Percentiles rank a stretch among this genome's conserved stretches.
These are phyloP conservation scores for Melanocharis versteri DNA, from an alignment of 2,113 vertebrate genomes.

Conservation along the genomic window DNA sequence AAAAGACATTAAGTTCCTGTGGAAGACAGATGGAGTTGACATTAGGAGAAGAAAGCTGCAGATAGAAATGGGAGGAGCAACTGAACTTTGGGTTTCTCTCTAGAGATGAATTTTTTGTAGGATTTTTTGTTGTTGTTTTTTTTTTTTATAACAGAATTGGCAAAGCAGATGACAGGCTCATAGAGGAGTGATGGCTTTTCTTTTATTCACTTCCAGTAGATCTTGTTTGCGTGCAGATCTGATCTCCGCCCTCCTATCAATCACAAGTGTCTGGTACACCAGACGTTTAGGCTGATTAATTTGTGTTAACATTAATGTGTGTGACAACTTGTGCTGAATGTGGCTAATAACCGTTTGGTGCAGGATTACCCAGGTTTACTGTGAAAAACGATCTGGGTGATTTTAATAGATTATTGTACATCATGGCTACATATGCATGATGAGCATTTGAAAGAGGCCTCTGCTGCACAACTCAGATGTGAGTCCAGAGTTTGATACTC, in stretches of 20 bases:
- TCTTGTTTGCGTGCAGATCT: not conserved
- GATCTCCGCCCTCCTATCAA: not conserved
- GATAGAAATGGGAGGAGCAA: conserved; percentile 41
- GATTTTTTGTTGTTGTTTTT: accelerated
- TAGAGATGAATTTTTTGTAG: not conserved
- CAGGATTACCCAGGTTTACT: not conserved
- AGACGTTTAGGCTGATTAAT: not conserved
- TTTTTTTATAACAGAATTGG: not conserved
- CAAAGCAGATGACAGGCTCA: not conserved
- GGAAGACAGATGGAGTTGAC: conserved; percentile 51
- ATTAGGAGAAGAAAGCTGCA: conserved; percentile 33
- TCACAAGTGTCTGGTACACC: not conserved
- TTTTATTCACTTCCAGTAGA: not conserved
- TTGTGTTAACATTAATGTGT: not conserved
- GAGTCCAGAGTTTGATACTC: conserved; percentile 2
- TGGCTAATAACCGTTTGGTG: not conserved
- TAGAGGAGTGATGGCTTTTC: not conserved
- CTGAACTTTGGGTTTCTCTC: conserved; percentile 12
- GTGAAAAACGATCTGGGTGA: not conserved
- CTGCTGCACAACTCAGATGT: not conserved
- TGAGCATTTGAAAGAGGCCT: not conserved
- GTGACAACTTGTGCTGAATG: not conserved
- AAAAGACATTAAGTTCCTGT: conserved; percentile 27
- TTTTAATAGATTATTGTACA: not conserved
- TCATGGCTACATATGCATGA: not conserved